Evolutionary conservation across 2,888 invertebrate genomes (phyloP).

Genomic region (Stenodera caucasica): DNA sequence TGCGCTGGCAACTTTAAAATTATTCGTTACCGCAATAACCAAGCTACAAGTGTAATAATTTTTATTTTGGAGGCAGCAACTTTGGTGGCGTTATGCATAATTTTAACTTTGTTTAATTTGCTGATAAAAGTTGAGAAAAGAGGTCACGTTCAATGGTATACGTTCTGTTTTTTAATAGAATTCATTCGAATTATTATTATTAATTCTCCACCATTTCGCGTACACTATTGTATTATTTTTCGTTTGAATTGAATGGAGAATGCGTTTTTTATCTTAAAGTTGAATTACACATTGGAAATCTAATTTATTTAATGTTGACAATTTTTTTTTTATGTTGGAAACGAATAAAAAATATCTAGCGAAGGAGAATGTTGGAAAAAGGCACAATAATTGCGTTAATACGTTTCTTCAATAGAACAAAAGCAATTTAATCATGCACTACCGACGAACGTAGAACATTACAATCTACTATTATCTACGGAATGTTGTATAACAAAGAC

Average conservation of each 20-base stretch:
- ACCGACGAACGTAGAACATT: slow-evolving; percentile 41
- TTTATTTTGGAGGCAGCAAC: slow-evolving; percentile 17
- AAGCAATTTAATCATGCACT: slow-evolving; percentile 52
- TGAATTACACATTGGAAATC: neutral
- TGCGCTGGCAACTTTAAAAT: slow-evolving; percentile 16
- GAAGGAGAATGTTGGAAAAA: neutral
- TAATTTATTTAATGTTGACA: neutral
- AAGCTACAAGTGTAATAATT: slow-evolving; percentile 27
- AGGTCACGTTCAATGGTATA: slow-evolving; percentile 19
- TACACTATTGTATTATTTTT: neutral
- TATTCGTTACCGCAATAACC: slow-evolving; percentile 12
- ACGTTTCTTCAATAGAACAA: slow-evolving; percentile 38
- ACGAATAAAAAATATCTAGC: no score
- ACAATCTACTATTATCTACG: slow-evolving; percentile 48
- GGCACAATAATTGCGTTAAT: slow-evolving; percentile 35
- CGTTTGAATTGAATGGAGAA: neutral
- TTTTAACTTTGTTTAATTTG: slow-evolving; percentile 29
- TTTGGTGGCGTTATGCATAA: slow-evolving; percentile 29
- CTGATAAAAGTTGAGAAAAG: slow-evolving; percentile 28
- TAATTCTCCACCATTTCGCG: neutral
- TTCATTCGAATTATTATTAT: slow-evolving; percentile 1
- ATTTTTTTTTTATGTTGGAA: neutral
- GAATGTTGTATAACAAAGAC: slow-evolving; percentile 31
- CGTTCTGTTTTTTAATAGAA: neutral
- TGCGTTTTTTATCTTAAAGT: neutral